Conservation (phyloP, 2,888 invertebrate species). For the Andricus quercusramuli region DNA sequence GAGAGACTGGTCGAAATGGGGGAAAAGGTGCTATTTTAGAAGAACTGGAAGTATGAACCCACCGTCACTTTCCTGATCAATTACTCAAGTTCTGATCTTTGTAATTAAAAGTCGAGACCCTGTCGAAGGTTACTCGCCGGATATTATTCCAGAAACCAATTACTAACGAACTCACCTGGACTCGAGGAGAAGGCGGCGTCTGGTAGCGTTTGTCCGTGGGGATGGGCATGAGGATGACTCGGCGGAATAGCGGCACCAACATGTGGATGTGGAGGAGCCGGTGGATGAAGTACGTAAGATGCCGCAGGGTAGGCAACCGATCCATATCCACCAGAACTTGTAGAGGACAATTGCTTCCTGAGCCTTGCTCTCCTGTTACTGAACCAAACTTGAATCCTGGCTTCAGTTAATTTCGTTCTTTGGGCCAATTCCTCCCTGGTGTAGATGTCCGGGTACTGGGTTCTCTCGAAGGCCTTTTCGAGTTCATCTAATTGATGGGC, state of each 20-base stretch:
- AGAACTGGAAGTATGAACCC: too few species aligned
- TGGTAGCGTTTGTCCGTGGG: constrained; percentile 70
- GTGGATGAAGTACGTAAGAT: constrained; percentile 72
- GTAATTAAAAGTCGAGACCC: background rate
- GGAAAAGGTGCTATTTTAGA: too few species aligned
- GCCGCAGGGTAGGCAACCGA: constrained; percentile 71
- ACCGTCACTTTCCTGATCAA: background rate
- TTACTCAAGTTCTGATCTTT: background rate
- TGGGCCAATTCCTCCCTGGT: constrained; percentile 95
- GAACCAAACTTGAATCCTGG: constrained; percentile 99
- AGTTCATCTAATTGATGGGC: constrained; percentile 95
- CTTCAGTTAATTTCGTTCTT: constrained; percentile 94
- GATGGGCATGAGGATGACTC: constrained; percentile 69
- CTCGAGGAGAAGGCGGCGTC: constrained; percentile 83
- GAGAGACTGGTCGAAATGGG: background rate
- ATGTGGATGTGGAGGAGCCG: constrained; percentile 67
- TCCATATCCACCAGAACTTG: constrained; percentile 67
- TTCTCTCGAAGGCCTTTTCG: constrained; percentile 94
- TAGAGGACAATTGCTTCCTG: constrained; percentile 88
- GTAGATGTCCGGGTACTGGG: constrained; percentile 97
- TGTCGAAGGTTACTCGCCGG: background rate
- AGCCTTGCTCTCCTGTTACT: constrained; percentile 96
- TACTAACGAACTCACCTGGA: constrained; percentile 78
- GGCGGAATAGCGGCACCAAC: constrained; percentile 64
- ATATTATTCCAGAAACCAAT: background rate